Conservation (phyloP, 2,797 vertebrate species). For the Linurgus olivaceus region DNA sequence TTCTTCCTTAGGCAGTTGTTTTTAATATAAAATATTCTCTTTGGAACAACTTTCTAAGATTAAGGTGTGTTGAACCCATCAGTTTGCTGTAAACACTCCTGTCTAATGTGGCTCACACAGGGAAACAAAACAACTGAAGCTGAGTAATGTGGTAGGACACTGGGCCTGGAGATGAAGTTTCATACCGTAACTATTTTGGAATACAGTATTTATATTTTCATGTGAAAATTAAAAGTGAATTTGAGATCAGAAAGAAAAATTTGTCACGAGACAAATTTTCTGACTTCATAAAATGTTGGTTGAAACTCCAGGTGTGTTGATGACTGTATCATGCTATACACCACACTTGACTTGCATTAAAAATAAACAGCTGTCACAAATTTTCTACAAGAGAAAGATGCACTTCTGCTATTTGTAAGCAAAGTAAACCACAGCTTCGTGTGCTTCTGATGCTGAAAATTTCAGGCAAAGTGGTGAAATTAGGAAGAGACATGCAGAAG, state of each 20-base stretch:
- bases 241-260: neutral
- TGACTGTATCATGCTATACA: neutral
- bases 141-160: neutral
- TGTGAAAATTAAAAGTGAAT: neutral
- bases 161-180: neutral
- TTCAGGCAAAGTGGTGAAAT: neutral
- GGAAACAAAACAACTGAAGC: neutral
- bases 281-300: neutral
- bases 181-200: neutral
- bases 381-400: neutral
- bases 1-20: neutral
- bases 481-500: neutral
- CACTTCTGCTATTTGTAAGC: neutral
- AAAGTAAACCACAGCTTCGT: neutral
- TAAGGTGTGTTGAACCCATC: neutral
- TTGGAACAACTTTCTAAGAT: neutral
- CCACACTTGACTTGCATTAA: neutral
- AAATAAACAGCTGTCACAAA: neutral
- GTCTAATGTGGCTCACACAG: neutral
- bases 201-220: neutral
- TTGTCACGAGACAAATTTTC: neutral
- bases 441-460: neutral
- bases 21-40: neutral
- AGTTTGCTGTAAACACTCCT: neutral
- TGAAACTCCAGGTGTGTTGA: neutral